Evolutionary conservation across 2,888 invertebrate genomes (phyloP).

Genomic region (Tortrix viridana): DNA sequence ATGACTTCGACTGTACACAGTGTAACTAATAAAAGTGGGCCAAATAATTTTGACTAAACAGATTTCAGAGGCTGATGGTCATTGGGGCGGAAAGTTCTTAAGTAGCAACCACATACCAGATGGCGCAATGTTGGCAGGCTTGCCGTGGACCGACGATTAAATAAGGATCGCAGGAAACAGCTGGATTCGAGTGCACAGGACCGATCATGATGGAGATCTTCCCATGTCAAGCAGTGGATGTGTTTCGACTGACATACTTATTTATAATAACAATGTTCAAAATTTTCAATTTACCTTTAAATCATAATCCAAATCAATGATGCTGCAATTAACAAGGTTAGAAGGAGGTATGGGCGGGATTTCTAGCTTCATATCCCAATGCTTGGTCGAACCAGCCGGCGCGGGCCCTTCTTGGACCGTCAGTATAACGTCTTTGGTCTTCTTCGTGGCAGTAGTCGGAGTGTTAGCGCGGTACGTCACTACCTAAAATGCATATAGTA

Average conservation of each 20-base stretch:
- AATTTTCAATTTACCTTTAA: slow-evolving; percentile 80
- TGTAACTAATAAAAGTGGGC: no score
- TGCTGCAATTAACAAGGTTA: slow-evolving; percentile 89
- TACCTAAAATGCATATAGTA: slow-evolving; percentile 61
- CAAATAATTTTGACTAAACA: no score
- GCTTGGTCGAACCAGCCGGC: slow-evolving; percentile 83
- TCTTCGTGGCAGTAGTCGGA: slow-evolving; percentile 85
- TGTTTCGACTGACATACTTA: not conserved
- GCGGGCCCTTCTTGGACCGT: slow-evolving; percentile 88
- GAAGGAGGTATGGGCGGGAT: slow-evolving; percentile 91
- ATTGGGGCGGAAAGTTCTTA: no score
- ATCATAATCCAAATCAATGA: slow-evolving; percentile 90
- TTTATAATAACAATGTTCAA: slow-evolving; percentile 2
- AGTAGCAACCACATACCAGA: no score
- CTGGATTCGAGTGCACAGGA: no score
- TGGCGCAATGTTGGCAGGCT: no score
- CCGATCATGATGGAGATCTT: no score
- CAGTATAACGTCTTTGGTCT: slow-evolving; percentile 83
- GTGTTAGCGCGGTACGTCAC: slow-evolving; percentile 86
- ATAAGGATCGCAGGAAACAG: no score
- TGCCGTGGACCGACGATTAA: no score
- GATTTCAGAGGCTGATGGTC: no score
- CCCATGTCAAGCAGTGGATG: no score
- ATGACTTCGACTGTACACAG: no score
- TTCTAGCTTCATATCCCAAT: slow-evolving; percentile 86